Evolutionary conservation across 2,888 invertebrate species (phyloP).

Genomic region (Scaptomyza polygonia): DNA sequence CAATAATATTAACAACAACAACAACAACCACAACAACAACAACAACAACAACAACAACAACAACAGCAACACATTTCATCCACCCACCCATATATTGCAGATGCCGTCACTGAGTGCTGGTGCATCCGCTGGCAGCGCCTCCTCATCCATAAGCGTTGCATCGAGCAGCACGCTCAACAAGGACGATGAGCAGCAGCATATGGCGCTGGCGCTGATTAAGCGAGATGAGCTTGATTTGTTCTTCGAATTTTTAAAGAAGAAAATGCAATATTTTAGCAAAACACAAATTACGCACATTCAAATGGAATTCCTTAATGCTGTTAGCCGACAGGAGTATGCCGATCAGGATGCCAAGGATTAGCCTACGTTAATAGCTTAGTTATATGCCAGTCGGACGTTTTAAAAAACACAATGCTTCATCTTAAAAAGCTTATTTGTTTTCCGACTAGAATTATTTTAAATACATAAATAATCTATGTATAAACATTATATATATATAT

Average conservation of each 20-base stretch:
- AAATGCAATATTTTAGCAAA: slow-evolving; percentile 80
- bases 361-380: slow-evolving; percentile 9
- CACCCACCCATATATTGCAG: slow-evolving; percentile 58
- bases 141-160: slow-evolving; percentile 29
- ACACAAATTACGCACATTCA: slow-evolving; percentile 82
- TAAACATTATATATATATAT: not conserved
- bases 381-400: not conserved
- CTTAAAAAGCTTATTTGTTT: not conserved
- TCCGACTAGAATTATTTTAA: not conserved
- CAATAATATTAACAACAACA: slow-evolving; percentile 41
- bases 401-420: not conserved
- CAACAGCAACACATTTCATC: slow-evolving; percentile 6
- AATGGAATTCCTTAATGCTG: slow-evolving; percentile 82
- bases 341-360: slow-evolving; percentile 72
- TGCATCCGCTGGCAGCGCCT: not conserved
- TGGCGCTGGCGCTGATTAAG: slow-evolving; percentile 53
- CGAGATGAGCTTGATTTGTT: slow-evolving; percentile 82
- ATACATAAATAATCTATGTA: not conserved
- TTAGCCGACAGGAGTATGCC: slow-evolving; percentile 77
- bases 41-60: slow-evolving; percentile 42
- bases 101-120: slow-evolving; percentile 50
- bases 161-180: slow-evolving; percentile 48
- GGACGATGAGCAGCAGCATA: slow-evolving; percentile 60
- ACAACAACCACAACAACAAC: slow-evolving; percentile 2
- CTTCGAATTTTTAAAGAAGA: slow-evolving; percentile 82